Evolutionary conservation across 2,113 vertebrate genomes (phyloP), one percentile per base, ranked within the genome.

Genomic region (Tautogolabrus adspersus): DNA sequence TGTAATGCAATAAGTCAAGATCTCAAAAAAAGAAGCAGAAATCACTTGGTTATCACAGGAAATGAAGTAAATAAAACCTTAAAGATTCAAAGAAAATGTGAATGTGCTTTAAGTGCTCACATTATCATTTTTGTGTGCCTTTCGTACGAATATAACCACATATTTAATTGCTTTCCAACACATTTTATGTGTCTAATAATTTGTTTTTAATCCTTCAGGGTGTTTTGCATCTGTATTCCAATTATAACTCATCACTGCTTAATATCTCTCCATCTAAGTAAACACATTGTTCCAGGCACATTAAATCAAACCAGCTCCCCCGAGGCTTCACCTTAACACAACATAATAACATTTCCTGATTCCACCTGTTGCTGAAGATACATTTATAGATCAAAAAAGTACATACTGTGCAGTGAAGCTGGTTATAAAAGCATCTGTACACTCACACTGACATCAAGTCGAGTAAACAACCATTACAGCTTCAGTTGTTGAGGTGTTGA

Each of bases 401-500:
- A n/a, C 19, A 63, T 4, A 8, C 16, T 66, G 10, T 0, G 13
- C 34, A 40, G 44, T 40, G n/a, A 65, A 55, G 57, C 30, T 38
- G 61, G 16, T 49, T 26, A 13, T 26, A 54, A 59, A 57, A 67
- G 42, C 51, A 52, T 18, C 44, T 11, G 40, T 42, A 11, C 40
- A 11, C 47, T 8, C 18, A n/a, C 18, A 8, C 49, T 46, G 34
- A 30, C 52, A 56, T 12, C 6, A 8, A 55, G 44, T 3, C 6
- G 10, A 64, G 34, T 68, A 67, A 76, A 54, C 16, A 71, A 49
- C 19, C 57, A 19, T 66, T 54, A 55, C 42, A 40, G 30, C 44
- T 30, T 56, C 26, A 21, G 16, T 21, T n/a, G 59, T 46, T 23
- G 21, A 60, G 10, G 26, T 30, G 30, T 19, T 13, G 51, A 26